Conservation (phyloP, 2,113 vertebrate genomes). For the pig (Sus scrofa) region DNA sequence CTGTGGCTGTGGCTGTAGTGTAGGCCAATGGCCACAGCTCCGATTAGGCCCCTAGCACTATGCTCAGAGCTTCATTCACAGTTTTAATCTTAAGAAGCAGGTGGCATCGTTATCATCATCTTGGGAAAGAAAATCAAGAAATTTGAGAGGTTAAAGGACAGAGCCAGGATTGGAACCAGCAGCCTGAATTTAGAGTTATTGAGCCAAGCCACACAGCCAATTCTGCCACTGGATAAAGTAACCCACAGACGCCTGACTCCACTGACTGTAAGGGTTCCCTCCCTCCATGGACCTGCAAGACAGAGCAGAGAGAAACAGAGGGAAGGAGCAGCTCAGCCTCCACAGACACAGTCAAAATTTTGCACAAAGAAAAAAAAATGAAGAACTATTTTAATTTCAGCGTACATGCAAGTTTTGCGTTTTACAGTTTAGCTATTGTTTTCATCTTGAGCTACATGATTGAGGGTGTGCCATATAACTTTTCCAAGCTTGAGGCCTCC, state of each 20-base stretch:
- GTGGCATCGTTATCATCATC: not conserved
- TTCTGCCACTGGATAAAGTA: not conserved
- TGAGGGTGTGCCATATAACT: too few relatives aligned
- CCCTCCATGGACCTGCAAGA: too few relatives aligned
- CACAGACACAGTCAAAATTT: not conserved
- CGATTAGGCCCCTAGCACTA: too few relatives aligned
- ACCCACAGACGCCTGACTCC: not conserved
- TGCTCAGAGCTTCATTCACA: not conserved
- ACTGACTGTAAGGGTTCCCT: not conserved
- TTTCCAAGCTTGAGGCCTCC: not conserved
- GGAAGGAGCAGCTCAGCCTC: too few relatives aligned
- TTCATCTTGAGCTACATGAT: not conserved
- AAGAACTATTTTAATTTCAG: not conserved
- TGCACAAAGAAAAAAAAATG: not conserved
- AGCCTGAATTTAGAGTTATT: not conserved
- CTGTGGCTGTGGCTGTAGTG: too few relatives aligned
- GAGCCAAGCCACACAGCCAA: not conserved
- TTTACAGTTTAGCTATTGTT: not conserved
- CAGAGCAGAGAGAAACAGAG: not conserved
- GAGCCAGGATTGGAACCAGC: not conserved
- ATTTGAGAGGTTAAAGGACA: not conserved
- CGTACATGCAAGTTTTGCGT: not conserved
- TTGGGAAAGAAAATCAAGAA: not conserved
- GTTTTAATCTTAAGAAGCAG: not conserved
- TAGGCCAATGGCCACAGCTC: too few relatives aligned